Percentiles rank a stretch among this genome's conserved stretches.
Conservation (phyloP, 2,797 vertebrate species). For the Acestrorhynchus altus region DNA sequence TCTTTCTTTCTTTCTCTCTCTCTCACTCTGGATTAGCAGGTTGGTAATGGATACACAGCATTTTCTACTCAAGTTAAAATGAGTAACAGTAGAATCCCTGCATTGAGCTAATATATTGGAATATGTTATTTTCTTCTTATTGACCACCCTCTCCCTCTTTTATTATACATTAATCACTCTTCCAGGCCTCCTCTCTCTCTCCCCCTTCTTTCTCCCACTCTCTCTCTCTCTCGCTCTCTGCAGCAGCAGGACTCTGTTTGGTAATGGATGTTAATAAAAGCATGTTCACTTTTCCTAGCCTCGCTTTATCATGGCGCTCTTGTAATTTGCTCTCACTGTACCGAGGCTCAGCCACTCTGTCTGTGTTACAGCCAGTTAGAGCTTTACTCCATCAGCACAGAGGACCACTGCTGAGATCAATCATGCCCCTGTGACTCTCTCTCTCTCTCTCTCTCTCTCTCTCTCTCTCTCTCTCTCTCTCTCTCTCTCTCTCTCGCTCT, state of each 20-base stretch:
- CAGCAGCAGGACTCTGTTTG: slow-evolving; percentile 39
- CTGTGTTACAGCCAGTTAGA: slow-evolving; percentile 52
- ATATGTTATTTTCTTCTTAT: slow-evolving; percentile 27
- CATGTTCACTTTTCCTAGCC: slow-evolving; percentile 54
- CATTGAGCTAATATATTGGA: slow-evolving; percentile 6
- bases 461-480: slow-evolving; percentile 31
- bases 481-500: not conserved
- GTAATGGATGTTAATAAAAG: slow-evolving; percentile 70
- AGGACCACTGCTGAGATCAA: slow-evolving; percentile 58
- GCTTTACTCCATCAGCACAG: slow-evolving; percentile 63
- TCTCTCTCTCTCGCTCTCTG: slow-evolving; percentile 54
- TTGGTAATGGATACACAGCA: not conserved
- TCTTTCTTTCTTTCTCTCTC: not conserved
- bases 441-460: not conserved
- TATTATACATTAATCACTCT: slow-evolving; percentile 24
- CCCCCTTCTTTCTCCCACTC: slow-evolving; percentile 36
- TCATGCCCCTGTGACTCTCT: slow-evolving; percentile 56
- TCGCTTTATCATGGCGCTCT: slow-evolving; percentile 26
- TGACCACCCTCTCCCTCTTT: slow-evolving; percentile 26
- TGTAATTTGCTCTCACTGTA: slow-evolving; percentile 59
- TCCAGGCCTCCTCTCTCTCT: slow-evolving; percentile 16
- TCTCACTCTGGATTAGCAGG: not conserved
- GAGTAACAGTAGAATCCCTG: slow-evolving; percentile 5
- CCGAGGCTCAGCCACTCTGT: slow-evolving; percentile 45
- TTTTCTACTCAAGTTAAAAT: not conserved